Conservation (phyloP, 2,888 invertebrate genomes). For the Operophtera brumata region DNA sequence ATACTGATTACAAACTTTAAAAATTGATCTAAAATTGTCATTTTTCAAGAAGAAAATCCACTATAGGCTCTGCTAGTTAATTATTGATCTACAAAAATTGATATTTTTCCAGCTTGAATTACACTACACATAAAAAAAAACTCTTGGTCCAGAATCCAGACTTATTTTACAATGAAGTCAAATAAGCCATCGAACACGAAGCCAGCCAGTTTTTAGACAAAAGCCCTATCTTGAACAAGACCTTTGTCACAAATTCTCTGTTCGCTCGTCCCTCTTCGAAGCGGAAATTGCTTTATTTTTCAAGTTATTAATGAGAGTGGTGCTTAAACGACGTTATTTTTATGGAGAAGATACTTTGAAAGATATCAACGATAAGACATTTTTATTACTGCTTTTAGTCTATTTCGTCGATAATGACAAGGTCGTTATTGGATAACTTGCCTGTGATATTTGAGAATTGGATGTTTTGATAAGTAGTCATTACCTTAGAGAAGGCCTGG, state of each 20-base stretch:
- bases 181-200: conserved; percentile 7
- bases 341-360: conserved; percentile 14
- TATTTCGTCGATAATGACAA: conserved; percentile 11
- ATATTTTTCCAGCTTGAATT: too few relatives aligned
- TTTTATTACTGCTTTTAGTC: conserved; percentile 15
- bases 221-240: conserved; percentile 5
- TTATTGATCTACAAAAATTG: too few relatives aligned
- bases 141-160: neutral
- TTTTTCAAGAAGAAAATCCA: too few relatives aligned
- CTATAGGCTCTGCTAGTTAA: too few relatives aligned
- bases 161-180: neutral
- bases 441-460: too few relatives aligned
- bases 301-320: conserved; percentile 25
- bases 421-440: neutral
- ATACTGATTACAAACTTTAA: too few relatives aligned
- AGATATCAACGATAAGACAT: conserved; percentile 14
- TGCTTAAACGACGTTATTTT: conserved; percentile 27
- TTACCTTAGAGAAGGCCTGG: too few relatives aligned
- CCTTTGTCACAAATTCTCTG: conserved; percentile 3
- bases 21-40: too few relatives aligned
- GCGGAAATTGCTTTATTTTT: conserved; percentile 22
- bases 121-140: too few relatives aligned
- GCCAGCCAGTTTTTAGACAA: conserved; percentile 3
- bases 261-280: neutral
- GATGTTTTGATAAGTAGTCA: too few relatives aligned